Evolutionary conservation across 2,888 invertebrate species (phyloP).

Genomic region (Holacanthella duospinosa): DNA sequence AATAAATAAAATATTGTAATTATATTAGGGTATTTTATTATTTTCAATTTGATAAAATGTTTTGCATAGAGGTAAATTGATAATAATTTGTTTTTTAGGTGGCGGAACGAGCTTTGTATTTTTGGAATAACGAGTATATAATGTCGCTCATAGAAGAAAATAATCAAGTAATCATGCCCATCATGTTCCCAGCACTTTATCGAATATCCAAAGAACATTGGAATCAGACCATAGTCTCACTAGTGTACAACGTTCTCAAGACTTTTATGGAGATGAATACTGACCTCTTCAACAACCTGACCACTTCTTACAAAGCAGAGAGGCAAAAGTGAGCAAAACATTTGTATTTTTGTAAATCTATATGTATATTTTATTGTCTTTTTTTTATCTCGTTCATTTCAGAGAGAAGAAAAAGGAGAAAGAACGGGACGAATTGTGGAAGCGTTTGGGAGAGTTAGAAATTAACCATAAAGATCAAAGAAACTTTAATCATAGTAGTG

Average conservation of each 20-base stretch:
- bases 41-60: too few species aligned
- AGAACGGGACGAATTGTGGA: conserved; percentile 97
- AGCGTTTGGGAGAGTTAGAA: conserved; percentile 82
- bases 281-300: conserved; percentile 96
- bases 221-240: conserved; percentile 99
- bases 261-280: conserved; percentile 99
- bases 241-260: conserved; percentile 99
- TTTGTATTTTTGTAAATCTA: background rate
- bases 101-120: conserved; percentile 96
- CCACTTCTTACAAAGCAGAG: conserved; percentile 97
- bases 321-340: conserved; percentile 85
- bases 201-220: conserved; percentile 99
- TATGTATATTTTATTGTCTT: background rate
- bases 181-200: conserved; percentile 60
- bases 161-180: conserved; percentile 80
- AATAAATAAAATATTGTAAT: too few species aligned
- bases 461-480: conserved; percentile 41
- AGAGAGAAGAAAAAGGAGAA: conserved; percentile 93
- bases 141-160: conserved; percentile 98
- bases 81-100: conserved; percentile 53
- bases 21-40: too few species aligned
- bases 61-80: background rate
- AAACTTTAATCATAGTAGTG: conserved; percentile 9
- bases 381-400: conserved; percentile 36
- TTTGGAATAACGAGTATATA: conserved; percentile 99